Percentiles rank a stretch among this genome's conserved stretches.
Evolutionary conservation across 2,797 vertebrate species (phyloP).

Genomic region (Geotrypetes seraphini): DNA sequence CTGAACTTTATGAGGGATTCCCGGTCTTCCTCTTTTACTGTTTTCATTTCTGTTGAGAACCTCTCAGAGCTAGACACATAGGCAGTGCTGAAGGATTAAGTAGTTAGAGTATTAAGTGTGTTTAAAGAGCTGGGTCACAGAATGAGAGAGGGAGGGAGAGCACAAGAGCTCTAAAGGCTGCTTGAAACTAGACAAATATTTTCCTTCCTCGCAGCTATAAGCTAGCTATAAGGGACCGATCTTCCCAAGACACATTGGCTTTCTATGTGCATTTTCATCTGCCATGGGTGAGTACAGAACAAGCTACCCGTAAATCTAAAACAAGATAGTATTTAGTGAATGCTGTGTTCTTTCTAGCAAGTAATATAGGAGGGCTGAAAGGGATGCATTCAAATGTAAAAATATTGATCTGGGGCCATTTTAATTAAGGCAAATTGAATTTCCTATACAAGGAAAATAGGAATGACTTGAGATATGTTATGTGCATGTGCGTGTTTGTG

Average conservation of each 20-base stretch:
- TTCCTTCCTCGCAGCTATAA: conserved; percentile 23
- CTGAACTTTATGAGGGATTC: conserved; percentile 8
- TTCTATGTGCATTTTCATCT: conserved; percentile 18
- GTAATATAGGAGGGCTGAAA: not conserved
- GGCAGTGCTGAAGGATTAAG: conserved; percentile 39
- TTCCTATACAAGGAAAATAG: not conserved
- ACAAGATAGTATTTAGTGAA: conserved; percentile 9
- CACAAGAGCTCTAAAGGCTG: conserved; percentile 17
- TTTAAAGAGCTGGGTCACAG: conserved; percentile 42
- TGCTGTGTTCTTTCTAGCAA: not conserved
- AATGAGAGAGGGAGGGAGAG: conserved; percentile 10
- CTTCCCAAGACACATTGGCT: conserved; percentile 12
- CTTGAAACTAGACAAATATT: conserved; percentile 24
- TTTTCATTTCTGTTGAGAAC: conserved; percentile 34
- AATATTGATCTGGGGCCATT: not conserved
- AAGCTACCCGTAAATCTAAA: conserved; percentile 22
- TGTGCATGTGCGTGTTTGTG: no score
- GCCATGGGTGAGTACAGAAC: conserved; percentile 48
- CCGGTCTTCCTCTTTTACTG: not conserved
- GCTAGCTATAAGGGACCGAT: conserved; percentile 29
- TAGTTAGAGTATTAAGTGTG: conserved; percentile 49
- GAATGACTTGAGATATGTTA: conserved; percentile 4
- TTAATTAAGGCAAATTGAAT: not conserved
- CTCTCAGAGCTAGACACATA: conserved; percentile 33
- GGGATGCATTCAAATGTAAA: not conserved